Percentiles rank a stretch among this genome's conserved stretches.
Conservation (phyloP, 2,888 invertebrate genomes). For the Scaptomyza flava region DNA sequence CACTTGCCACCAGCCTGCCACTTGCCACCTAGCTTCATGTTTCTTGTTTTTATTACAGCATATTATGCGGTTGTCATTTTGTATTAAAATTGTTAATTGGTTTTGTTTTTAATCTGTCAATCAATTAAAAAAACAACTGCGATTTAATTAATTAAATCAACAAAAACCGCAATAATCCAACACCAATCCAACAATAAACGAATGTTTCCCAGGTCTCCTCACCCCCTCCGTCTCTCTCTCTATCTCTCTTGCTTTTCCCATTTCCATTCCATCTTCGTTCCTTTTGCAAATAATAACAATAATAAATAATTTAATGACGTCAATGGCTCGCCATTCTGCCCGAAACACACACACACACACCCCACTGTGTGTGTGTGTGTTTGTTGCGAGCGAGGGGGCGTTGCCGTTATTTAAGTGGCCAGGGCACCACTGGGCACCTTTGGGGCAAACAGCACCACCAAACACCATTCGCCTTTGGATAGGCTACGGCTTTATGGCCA, state of each 20-base stretch:
- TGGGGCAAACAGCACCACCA: conserved; percentile 26
- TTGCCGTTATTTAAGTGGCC: conserved; percentile 50
- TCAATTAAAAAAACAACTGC: conserved; percentile 81
- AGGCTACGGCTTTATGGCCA: conserved; percentile 2
- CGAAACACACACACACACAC: too few relatives aligned
- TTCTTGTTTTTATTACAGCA: conserved; percentile 75
- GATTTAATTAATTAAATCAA: conserved; percentile 81
- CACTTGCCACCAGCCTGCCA: conserved; percentile 20
- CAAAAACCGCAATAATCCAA: conserved; percentile 79
- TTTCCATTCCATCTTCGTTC: conserved; percentile 17
- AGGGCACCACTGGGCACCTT: conserved; percentile 21
- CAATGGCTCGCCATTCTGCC: conserved; percentile 32
- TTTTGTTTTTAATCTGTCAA: conserved; percentile 82
- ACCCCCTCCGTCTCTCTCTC: too few relatives aligned
- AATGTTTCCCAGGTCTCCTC: conserved; percentile 10
- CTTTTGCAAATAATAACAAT: conserved; percentile 52
- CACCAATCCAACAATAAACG: conserved; percentile 55
- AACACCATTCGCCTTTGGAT: conserved; percentile 43
- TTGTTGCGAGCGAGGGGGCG: conserved; percentile 42
- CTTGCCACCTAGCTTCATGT: conserved; percentile 2
- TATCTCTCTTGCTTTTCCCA: conserved; percentile 2
- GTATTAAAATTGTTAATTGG: conserved; percentile 82
- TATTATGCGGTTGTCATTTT: conserved; percentile 81
- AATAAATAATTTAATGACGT: conserved; percentile 70
- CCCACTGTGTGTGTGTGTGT: background rate